Evolutionary conservation across 2,113 vertebrate species (phyloP), one percentile per base, ranked within the genome.

Genomic region (Entelurus aequoreus): DNA sequence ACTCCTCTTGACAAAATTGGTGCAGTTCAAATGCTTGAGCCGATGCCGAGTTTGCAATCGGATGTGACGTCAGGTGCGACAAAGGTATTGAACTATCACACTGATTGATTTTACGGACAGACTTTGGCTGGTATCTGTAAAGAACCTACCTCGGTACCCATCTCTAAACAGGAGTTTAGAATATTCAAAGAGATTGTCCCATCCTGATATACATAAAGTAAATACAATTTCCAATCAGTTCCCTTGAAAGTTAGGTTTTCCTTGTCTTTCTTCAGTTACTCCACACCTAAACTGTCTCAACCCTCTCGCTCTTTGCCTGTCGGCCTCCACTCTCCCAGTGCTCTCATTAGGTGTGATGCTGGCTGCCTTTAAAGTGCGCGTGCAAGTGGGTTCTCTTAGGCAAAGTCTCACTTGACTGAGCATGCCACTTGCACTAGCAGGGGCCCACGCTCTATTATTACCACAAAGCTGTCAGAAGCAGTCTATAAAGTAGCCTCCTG

Each of bases 391-490:
- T 74, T 72, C 72, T 86, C 76, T 66, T 69, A 69, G 77, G 71
- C 79, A 76, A 69, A 76, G 83, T 85, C 79, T 83, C 84, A 82
- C 76, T 88, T 83, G 84, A 84, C 82, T 86, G 79, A 87, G 82
- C 87, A 72, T 78, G 82, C 87, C 82, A 81, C 84, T 82, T 75
- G 77, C 74, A 77, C 72, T 74, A 75, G 85, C 56, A n/a, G 75
- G 73, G 78, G 70, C 68, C 76, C 11, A 62, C 62, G 63, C 82
- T 87, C 76, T 79, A 86, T 88, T 86, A 88, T 87, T 84, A 86
- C 85, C 82, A 76, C 82, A 81, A 85, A 84, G 83, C 85, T 88
- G 85, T 86, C 87, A 85, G 82, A 84, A 69, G 79, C 77, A 72
- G 77, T 81, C 62, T 82, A 80, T 83, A 76, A 84, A 81, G 80